These are phyloP conservation scores for Endomychus coccineus DNA, from an alignment of 2,888 invertebrate species.

Conservation along the genomic window DNA sequence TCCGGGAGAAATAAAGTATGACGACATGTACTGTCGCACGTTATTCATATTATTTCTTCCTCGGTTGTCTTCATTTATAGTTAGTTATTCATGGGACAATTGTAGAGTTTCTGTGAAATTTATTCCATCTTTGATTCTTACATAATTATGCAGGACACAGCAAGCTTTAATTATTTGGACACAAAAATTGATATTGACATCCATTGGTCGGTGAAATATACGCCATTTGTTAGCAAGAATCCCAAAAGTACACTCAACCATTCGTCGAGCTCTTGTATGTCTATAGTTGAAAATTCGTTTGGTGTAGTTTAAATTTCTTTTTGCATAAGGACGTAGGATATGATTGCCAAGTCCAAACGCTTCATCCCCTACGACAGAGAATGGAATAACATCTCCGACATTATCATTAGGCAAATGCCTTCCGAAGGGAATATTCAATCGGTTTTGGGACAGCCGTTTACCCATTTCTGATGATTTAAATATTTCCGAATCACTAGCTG, in stretches of 20 bases:
- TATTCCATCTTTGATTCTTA: constrained; percentile 16
- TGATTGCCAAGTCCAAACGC: constrained; percentile 29
- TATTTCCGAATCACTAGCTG: constrained; percentile 25
- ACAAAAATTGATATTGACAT: constrained; percentile 12
- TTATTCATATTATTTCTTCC: constrained; percentile 20
- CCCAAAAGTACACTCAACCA: constrained; percentile 29
- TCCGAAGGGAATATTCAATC: constrained; percentile 23
- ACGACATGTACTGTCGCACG: constrained; percentile 18
- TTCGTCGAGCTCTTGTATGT: constrained; percentile 24
- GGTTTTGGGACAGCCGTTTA: constrained; percentile 21
- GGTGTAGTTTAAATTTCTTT: constrained; percentile 23
- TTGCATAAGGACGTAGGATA: constrained; percentile 29
- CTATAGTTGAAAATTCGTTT: constrained; percentile 24
- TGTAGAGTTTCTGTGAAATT: constrained; percentile 17
- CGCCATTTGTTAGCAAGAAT: constrained; percentile 34
- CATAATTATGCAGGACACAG: constrained; percentile 17
- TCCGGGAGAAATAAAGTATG: constrained; percentile 18
- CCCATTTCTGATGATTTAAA: constrained; percentile 28
- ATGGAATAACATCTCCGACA: constrained; percentile 24
- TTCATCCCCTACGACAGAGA: constrained; percentile 30
- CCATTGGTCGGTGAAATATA: constrained; percentile 23
- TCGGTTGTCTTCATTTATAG: constrained; percentile 18
- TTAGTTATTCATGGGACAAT: constrained; percentile 16
- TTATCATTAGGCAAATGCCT: constrained; percentile 25
- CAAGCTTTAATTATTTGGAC: constrained; percentile 15